Percentiles rank a stretch among this genome's conserved stretches.
Conservation (phyloP, 2,888 invertebrate species). For the Sialis fuliginosa region DNA sequence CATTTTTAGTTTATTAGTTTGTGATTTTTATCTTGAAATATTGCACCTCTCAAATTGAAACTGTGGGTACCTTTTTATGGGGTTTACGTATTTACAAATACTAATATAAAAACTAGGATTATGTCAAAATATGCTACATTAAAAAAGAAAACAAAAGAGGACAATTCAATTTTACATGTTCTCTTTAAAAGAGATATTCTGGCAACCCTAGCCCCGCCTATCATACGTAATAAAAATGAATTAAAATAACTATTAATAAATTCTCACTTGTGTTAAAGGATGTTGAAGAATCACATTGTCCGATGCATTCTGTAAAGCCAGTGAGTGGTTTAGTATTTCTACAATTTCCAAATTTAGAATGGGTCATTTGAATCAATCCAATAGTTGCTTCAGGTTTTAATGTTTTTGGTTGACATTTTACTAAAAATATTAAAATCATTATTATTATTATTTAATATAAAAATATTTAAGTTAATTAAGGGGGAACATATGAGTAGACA, state of each 20-base stretch:
- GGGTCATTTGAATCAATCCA: slow-evolving; percentile 32
- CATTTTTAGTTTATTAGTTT: too few species aligned
- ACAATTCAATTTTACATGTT: too few species aligned
- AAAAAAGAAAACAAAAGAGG: too few species aligned
- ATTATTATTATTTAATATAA: not conserved
- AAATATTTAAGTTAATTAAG: not conserved
- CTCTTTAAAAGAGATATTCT: too few species aligned
- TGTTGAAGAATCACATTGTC: slow-evolving; percentile 50
- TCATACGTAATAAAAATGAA: not conserved
- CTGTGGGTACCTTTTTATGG: too few species aligned
- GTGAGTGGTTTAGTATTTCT: slow-evolving; percentile 37
- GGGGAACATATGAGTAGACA: too few species aligned
- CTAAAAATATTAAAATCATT: slow-evolving; percentile 19
- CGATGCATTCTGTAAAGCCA: slow-evolving; percentile 52
- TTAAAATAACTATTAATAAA: not conserved
- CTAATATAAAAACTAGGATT: too few species aligned
- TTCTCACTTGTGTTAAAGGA: slow-evolving; percentile 43
- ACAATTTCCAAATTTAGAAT: slow-evolving; percentile 39
- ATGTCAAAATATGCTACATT: too few species aligned
- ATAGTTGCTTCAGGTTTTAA: slow-evolving; percentile 34
- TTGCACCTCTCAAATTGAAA: too few species aligned
- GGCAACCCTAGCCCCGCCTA: too few species aligned
- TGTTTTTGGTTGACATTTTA: slow-evolving; percentile 34
- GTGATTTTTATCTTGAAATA: too few species aligned
- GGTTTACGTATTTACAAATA: too few species aligned